A percentile compares a stretch with the other conserved stretches of the same genome.
These are phyloP conservation scores for Arenaria interpres DNA, from an alignment of 2,113 vertebrate species.

Conservation along the genomic window DNA sequence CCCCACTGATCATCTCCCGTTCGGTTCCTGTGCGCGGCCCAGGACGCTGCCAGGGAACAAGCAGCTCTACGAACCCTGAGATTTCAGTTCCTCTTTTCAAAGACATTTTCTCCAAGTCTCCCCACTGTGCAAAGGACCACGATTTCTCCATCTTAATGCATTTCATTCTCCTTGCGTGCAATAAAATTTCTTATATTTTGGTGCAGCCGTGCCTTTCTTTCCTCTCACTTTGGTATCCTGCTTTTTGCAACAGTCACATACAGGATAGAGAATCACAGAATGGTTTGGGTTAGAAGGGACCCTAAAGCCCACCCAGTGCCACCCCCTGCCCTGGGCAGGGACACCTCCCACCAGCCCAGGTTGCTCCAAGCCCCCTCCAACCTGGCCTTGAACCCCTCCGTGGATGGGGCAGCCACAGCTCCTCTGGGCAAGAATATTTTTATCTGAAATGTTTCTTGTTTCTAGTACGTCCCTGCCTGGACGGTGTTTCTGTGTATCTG, in stretches of 20 bases:
- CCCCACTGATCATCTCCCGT: background rate
- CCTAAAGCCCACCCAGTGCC: no score
- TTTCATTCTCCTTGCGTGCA: background rate
- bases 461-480: background rate
- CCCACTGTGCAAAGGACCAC: background rate
- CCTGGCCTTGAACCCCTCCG: no score
- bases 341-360: no score
- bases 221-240: background rate
- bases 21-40: accelerated
- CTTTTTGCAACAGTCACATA: background rate
- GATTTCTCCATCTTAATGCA: background rate
- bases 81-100: background rate
- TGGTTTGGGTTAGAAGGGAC: no score
- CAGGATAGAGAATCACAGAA: no score
- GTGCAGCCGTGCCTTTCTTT: accelerated
- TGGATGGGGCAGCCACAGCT: no score
- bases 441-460: background rate
- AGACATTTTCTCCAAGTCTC: background rate
- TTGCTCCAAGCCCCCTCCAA: no score
- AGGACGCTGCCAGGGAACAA: background rate
- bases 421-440: background rate
- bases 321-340: no score
- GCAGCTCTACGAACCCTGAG: accelerated
- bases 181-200: background rate
- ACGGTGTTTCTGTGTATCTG: background rate